Evolutionary conservation across 2,113 vertebrate genomes (phyloP), one percentile per base, ranked within the genome.

Genomic region (Mugil cephalus): DNA sequence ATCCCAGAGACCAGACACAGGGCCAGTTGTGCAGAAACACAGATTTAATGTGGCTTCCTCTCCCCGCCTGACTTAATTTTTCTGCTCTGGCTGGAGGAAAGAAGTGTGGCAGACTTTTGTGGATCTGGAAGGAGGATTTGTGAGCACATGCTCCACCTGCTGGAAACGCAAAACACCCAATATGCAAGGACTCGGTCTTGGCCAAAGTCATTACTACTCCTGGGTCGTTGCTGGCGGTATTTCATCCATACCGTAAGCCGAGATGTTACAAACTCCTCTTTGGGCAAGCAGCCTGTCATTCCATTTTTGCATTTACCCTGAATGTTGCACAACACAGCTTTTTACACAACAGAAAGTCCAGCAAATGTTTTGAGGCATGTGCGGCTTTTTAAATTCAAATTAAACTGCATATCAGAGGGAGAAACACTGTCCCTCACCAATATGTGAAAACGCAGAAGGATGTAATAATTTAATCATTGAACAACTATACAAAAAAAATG

Each of bases 1-100:
- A 90, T 89, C 87, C 77, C 63, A 83, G 76, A 86, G 88, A 90
- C 45, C 86, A 89, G 88, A 94, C 93, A 94, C 89, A 92, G 88
- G 89, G 86, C 93, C 91, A 93, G 93, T 93, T 94, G 92, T 93
- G 94, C 93, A 94, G 93, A 94, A 93, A 93, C 92, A 92, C 92
- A 92, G 93, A 94, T 94, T 95, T 95, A 93, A 93, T 94, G 93
- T 93, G 84, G 92, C 93, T 90, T 93, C 92, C 93, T 94, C 93
- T 93, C 90, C 93, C 93, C 92, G 91, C 92, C 93, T 93, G 92
- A 90, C 92, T 94, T 90, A 82, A 90, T 94, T 93, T 92, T 94
- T 93, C 84, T 89, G 88, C 79, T 88, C 62, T 6, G 87, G 91
- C 74, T 74, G 68, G 7, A 17, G 19, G 21, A 34, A 94, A 95